phyloP scores from a whole-genome alignment of 2,888 invertebrate species.

The Fabriciana adippe region DNA sequence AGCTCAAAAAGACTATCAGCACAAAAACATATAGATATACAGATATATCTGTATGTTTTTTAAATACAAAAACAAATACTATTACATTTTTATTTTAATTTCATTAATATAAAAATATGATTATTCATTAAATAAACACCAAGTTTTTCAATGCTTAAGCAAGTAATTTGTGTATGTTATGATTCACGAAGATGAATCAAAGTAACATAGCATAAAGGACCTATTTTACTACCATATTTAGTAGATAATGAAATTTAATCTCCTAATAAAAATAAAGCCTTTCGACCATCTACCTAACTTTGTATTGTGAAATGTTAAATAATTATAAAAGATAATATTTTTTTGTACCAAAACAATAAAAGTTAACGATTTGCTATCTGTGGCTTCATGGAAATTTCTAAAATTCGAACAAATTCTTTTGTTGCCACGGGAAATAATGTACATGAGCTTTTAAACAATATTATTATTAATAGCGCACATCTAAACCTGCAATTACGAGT shows the following conservation, averaged over 20 bases:
- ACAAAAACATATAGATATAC: no score
- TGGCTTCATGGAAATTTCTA: constrained; percentile 13
- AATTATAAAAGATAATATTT: constrained; percentile 14
- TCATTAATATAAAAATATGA: no score
- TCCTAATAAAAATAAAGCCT: constrained; percentile 7
- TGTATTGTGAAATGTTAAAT: constrained; percentile 5
- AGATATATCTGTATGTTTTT: no score
- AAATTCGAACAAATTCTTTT: background rate
- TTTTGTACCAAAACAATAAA: constrained; percentile 10
- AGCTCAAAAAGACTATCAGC: no score
- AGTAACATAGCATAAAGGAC: constrained; percentile 9
- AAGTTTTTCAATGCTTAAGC: background rate
- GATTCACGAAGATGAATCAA: constrained; percentile 10
- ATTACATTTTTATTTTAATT: no score
- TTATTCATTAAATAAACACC: no score
- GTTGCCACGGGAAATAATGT: background rate
- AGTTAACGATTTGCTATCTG: constrained; percentile 13
- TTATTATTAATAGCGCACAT: no score
- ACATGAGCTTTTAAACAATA: no score
- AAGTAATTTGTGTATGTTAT: background rate
- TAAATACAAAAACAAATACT: no score
- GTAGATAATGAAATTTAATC: constrained; percentile 14
- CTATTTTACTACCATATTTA: constrained; percentile 4
- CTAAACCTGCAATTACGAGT: no score
- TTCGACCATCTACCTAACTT: constrained; percentile 7